Base-by-base conservation (phyloP, 1,140 invertebrate genomes). In the Euura lappo region DNA sequence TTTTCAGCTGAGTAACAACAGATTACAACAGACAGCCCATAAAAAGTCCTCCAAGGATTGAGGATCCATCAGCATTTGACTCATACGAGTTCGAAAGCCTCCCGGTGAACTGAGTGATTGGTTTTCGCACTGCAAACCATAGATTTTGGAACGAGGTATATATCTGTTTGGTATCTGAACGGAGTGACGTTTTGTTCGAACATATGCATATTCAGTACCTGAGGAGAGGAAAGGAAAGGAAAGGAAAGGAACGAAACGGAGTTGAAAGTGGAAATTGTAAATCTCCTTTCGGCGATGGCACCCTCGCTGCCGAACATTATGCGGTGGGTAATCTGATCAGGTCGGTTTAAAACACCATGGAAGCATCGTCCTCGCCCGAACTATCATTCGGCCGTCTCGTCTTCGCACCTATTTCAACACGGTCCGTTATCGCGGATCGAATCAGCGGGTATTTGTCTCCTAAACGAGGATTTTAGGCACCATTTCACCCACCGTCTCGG, bases 341-440 rank as follows among this genome's bases (percentile, higher is more conserved):
- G 66, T 68, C 51, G 51, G 51, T 60, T 60, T 60, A 60, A 60
- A 60, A 60, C 66, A 68, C 66, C 42, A 42, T 68, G 44, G 66
- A 4, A 68, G 42, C 66, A 44, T 10, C 66, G 42, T 28, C 28
- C 51, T 8, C 60, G 3, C 66, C 44, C 66, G 42, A 45, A 42
- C 45, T 70, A 70, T 70, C 69, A 47, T 45, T 70, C 45, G 42
- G 69, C 10, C 45, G n/a, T 44, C 69, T 45, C 28, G 45, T 13
- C 69, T 70, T 70, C 69, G 69, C 69, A 70, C 69, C 69, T 70
- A 70, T 70, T 70, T 70, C 69, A 70, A 70, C 69, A 70, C 69
- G 45, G 69, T 28, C 28, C 13, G 11, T 47, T 70, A 70, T 70
- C 69, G 42, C 11, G 69, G 28, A 44, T 70, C 69, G 69, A 45